A percentile compares a stretch with the other conserved stretches of the same genome.
Evolutionary conservation across 2,888 invertebrate species (phyloP).

Genomic region (Drosophila siamana): DNA sequence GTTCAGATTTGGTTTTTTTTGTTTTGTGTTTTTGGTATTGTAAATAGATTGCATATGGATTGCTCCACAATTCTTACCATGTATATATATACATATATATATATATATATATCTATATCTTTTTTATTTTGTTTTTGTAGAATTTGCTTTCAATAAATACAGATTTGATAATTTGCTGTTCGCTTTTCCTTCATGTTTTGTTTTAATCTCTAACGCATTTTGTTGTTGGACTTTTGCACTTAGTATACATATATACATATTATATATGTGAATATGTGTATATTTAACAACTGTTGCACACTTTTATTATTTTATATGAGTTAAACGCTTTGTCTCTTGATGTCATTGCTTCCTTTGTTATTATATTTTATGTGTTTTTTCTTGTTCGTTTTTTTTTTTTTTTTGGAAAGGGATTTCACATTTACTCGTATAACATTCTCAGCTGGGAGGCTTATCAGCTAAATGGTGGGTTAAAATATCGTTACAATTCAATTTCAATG

Average conservation of each 20-base stretch:
- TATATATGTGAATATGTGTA: slow-evolving; percentile 13
- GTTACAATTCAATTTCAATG: slow-evolving; percentile 25
- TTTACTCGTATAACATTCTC: slow-evolving; percentile 31
- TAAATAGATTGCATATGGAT: slow-evolving; percentile 76
- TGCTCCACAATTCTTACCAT: slow-evolving; percentile 37
- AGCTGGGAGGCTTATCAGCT: slow-evolving; percentile 62
- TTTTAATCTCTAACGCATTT: slow-evolving; percentile 41
- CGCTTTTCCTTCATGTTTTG: neutral
- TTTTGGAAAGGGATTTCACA: neutral
- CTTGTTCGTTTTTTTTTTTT: slow-evolving; percentile 6
- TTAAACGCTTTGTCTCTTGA: slow-evolving; percentile 33
- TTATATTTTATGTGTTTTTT: slow-evolving; percentile 1
- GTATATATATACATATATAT: neutral
- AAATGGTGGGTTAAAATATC: slow-evolving; percentile 74
- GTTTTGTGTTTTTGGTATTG: slow-evolving; percentile 39
- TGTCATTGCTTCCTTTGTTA: slow-evolving; percentile 3
- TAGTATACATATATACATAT: slow-evolving; percentile 29
- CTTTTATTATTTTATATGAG: slow-evolving; percentile 15
- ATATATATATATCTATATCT: neutral
- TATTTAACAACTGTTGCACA: slow-evolving; percentile 31
- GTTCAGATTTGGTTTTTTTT: slow-evolving; percentile 16
- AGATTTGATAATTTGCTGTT: slow-evolving; percentile 23
- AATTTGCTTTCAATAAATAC: slow-evolving; percentile 65
- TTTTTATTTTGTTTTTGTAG: slow-evolving; percentile 47
- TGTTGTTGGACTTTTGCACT: slow-evolving; percentile 70